A percentile compares a stretch with the other conserved stretches of the same genome.
phyloP scores from a whole-genome alignment of 2,888 invertebrate genomes.

The Eutolmus rufibarbis region DNA sequence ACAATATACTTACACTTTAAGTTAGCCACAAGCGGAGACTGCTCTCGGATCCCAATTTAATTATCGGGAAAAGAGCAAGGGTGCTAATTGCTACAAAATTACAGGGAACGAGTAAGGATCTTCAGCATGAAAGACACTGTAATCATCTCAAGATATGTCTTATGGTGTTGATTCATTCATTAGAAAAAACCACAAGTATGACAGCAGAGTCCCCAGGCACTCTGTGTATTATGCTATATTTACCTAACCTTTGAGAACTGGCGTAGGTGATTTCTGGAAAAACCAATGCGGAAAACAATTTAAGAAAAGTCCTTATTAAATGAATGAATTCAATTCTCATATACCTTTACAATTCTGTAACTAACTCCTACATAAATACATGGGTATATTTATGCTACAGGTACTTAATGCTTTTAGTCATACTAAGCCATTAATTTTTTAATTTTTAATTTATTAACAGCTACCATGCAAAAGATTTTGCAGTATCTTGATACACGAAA shows the following conservation, averaged over 20 bases:
- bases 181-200: neutral
- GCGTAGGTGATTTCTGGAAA: too few species aligned
- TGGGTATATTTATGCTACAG: too few species aligned
- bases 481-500: too few species aligned
- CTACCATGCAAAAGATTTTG: too few species aligned
- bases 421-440: too few species aligned
- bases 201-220: neutral
- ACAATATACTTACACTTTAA: neutral
- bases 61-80: neutral
- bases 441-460: too few species aligned
- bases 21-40: neutral
- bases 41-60: neutral
- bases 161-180: neutral
- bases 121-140: neutral
- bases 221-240: neutral
- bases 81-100: neutral
- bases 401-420: too few species aligned
- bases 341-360: too few species aligned
- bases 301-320: too few species aligned
- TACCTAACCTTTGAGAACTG: neutral
- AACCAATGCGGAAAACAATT: too few species aligned
- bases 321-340: too few species aligned
- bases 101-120: neutral
- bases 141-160: neutral
- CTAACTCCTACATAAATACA: too few species aligned